Evolutionary conservation across 2,888 invertebrate species (phyloP).

Genomic region (Halictus ligatus): DNA sequence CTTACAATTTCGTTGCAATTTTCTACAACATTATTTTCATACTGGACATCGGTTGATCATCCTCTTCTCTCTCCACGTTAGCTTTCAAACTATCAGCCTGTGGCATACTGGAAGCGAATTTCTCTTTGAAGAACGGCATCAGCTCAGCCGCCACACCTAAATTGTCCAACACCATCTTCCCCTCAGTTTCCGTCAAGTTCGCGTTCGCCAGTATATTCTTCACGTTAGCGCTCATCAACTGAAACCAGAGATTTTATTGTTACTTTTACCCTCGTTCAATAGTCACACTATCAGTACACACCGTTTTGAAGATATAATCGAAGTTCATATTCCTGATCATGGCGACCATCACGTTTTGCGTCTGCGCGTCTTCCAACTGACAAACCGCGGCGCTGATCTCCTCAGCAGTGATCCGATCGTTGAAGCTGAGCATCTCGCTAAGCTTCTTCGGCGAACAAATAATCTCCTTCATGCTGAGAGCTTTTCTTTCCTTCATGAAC

Average conservation of each 20-base stretch:
- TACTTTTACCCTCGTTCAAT: neutral
- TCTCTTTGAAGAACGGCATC: conserved; percentile 84
- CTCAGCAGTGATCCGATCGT: conserved; percentile 70
- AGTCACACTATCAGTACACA: conserved; percentile 45
- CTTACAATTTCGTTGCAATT: neutral
- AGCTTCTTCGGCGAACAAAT: conserved; percentile 79
- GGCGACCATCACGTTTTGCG: conserved; percentile 83
- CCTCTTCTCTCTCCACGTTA: conserved; percentile 16
- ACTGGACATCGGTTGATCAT: conserved; percentile 66
- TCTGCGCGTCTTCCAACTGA: conserved; percentile 82
- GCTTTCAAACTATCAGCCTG: conserved; percentile 30
- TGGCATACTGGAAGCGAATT: conserved; percentile 66
- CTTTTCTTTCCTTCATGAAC: conserved; percentile 76
- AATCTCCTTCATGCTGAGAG: conserved; percentile 76
- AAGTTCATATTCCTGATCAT: conserved; percentile 85
- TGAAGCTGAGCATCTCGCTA: conserved; percentile 76
- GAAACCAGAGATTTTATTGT: conserved; percentile 19
- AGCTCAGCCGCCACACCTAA: conserved; percentile 84
- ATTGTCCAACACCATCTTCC: conserved; percentile 83
- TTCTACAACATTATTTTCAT: conserved; percentile 26
- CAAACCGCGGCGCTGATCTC: conserved; percentile 85
- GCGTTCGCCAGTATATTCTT: conserved; percentile 85
- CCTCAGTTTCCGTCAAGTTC: conserved; percentile 85
- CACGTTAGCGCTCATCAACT: conserved; percentile 85
- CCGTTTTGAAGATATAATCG: conserved; percentile 78